phyloP scores from a whole-genome alignment of 2,888 invertebrate genomes.

The Eilema sororculum region DNA sequence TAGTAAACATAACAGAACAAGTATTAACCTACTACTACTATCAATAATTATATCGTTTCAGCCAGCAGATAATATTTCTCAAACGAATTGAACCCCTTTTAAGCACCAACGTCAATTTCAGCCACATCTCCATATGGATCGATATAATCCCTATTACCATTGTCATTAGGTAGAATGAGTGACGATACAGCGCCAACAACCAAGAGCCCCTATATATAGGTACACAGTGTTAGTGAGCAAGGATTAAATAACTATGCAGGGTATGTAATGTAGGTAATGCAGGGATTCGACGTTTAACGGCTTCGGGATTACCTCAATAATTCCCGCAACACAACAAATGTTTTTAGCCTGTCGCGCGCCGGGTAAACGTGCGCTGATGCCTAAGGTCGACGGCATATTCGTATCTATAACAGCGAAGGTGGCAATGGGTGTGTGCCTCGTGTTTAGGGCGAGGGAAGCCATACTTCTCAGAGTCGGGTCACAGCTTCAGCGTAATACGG shows the following conservation, averaged over 20 bases:
- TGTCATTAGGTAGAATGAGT: slow-evolving; percentile 70
- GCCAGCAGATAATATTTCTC: slow-evolving; percentile 71
- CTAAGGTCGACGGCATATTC: slow-evolving; percentile 61
- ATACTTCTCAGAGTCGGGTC: slow-evolving; percentile 69
- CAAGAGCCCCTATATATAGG: slow-evolving; percentile 60
- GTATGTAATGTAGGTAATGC: slow-evolving; percentile 84
- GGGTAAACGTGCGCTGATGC: slow-evolving; percentile 48
- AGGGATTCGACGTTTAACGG: slow-evolving; percentile 84
- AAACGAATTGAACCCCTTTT: slow-evolving; percentile 76
- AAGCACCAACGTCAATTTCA: slow-evolving; percentile 74
- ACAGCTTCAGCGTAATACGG: slow-evolving; percentile 66
- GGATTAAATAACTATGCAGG: slow-evolving; percentile 83
- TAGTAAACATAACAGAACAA: slow-evolving; percentile 60
- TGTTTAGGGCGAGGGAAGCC: slow-evolving; percentile 74
- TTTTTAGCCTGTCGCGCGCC: slow-evolving; percentile 70
- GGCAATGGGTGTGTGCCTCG: slow-evolving; percentile 51
- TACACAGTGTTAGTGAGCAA: slow-evolving; percentile 73
- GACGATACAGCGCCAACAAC: slow-evolving; percentile 53
- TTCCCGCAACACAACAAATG: slow-evolving; percentile 83
- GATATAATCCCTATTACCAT: slow-evolving; percentile 73
- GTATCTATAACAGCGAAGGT: slow-evolving; percentile 56
- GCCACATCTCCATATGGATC: slow-evolving; percentile 58
- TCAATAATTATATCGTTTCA: slow-evolving; percentile 69
- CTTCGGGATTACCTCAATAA: slow-evolving; percentile 85
- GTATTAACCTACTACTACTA: slow-evolving; percentile 30